phyloP scores from a whole-genome alignment of 2,797 vertebrate genomes.

The Enteromius afrohamiltoni region DNA sequence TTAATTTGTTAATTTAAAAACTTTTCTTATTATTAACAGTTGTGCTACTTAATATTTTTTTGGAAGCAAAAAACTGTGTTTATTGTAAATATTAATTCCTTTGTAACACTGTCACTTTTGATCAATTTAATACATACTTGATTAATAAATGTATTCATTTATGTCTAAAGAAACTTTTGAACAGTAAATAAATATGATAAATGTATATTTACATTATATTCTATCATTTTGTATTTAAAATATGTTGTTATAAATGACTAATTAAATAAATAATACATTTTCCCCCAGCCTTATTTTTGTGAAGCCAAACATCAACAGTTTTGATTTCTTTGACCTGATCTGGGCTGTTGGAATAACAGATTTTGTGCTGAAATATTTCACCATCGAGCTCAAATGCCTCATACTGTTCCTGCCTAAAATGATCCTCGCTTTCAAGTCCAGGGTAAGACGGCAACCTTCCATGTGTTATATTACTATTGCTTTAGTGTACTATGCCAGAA shows the following conservation, averaged over 20 bases:
- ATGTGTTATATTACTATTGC: background rate
- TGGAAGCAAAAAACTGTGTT: background rate
- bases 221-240: background rate
- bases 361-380: conserved; percentile 94
- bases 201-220: background rate
- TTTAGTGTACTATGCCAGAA: no score
- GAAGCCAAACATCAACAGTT: conserved; percentile 88
- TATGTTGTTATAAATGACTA: background rate
- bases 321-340: conserved; percentile 95
- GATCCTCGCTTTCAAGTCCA: conserved; percentile 93
- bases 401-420: conserved; percentile 91
- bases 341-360: conserved; percentile 96
- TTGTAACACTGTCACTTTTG: background rate
- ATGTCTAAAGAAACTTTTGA: background rate
- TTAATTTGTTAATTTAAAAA: background rate
- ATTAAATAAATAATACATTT: background rate
- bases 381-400: conserved; percentile 91
- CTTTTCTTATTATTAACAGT: background rate
- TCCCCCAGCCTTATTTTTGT: conserved; percentile 89
- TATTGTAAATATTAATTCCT: background rate
- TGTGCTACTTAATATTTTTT: no score
- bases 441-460: conserved; percentile 75
- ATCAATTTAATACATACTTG: background rate
- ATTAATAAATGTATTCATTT: background rate
- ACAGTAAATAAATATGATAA: background rate